Base-by-base conservation (phyloP, 1,140 invertebrate genomes). In the Hermetia illucens region DNA sequence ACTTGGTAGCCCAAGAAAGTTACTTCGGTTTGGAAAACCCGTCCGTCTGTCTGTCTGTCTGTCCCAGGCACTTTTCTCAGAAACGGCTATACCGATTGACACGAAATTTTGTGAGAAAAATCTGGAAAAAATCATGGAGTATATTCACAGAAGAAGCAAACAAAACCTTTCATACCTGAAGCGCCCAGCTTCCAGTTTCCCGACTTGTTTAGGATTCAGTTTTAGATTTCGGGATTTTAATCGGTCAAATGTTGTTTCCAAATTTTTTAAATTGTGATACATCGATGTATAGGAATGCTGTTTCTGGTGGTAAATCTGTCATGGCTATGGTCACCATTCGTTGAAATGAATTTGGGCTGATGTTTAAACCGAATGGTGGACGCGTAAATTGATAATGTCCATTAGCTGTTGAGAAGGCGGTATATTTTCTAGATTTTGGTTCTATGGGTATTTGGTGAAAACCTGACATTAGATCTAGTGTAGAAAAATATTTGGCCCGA, bases 361-460 rank as follows among this genome's bases (percentile, higher is more conserved):
- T 38, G 17, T 41, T 41, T 34, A 44, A 21, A 5, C 43, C 43
- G 36, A 44, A 44, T n/a, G 43, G 43, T 30, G 38, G 15, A 9
- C 35, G 12, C 33, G 22, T 41, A n/a, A 31, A 44, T 15, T 41
- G 35, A 31, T 34, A 44, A 20, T 31, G 27, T 32, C 43, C 43
- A 16, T 17, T 25, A 12, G 32, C 19, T 30, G 38, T 36, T 22
- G 40, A 41, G 18, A 41, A 41, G 8, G 34, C 39, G 35, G 34
- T 36, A 15, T 19, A 35, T 49, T 9, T 63, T 55, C 46, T 63
- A 56, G 45, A 13, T 24, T 45, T 27, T 20, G 44, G 35, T 2
- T 53, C 46, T 3, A 69, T 42, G 6, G 41, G 27, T 9, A 69
- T 51, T 42, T 72, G 65, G 49, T 58, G 59, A 41, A 61, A 70